A percentile compares a stretch with the other conserved stretches of the same genome.
These are phyloP conservation scores for Gavialis gangeticus DNA, from an alignment of 2,113 vertebrate species.

Conservation along the genomic window DNA sequence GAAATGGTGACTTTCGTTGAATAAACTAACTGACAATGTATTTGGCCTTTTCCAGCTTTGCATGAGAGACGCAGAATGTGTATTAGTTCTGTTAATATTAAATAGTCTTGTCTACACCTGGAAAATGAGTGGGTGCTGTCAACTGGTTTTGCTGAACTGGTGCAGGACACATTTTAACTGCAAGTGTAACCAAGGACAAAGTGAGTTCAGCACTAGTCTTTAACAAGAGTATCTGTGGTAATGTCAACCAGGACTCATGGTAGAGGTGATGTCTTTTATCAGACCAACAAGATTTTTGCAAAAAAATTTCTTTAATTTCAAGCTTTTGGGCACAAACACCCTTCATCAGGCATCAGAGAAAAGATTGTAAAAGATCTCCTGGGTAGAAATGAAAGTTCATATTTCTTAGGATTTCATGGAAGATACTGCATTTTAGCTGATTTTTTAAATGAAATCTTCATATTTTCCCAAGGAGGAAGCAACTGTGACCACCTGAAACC, in stretches of 20 bases:
- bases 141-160: background rate
- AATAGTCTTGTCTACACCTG: background rate
- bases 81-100: background rate
- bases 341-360: too few species aligned
- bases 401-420: too few species aligned
- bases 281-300: too few species aligned
- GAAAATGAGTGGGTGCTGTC: background rate
- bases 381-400: too few species aligned
- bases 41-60: background rate
- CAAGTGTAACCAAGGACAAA: background rate
- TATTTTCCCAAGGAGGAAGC: too few species aligned
- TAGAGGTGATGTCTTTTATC: too few species aligned
- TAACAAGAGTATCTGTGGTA: background rate
- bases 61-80: background rate
- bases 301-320: too few species aligned
- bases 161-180: background rate
- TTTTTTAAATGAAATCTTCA: too few species aligned
- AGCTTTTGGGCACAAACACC: too few species aligned
- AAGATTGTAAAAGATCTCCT: too few species aligned
- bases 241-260: background rate
- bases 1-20: background rate
- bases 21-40: background rate
- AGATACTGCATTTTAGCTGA: too few species aligned
- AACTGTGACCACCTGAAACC: too few species aligned
- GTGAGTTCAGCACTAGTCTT: slow-evolving; percentile 4